A percentile compares a stretch with the other conserved stretches of the same genome.
phyloP scores from a whole-genome alignment of 64 coral and sea anemone species.

The Astreopora myriophthalma region DNA sequence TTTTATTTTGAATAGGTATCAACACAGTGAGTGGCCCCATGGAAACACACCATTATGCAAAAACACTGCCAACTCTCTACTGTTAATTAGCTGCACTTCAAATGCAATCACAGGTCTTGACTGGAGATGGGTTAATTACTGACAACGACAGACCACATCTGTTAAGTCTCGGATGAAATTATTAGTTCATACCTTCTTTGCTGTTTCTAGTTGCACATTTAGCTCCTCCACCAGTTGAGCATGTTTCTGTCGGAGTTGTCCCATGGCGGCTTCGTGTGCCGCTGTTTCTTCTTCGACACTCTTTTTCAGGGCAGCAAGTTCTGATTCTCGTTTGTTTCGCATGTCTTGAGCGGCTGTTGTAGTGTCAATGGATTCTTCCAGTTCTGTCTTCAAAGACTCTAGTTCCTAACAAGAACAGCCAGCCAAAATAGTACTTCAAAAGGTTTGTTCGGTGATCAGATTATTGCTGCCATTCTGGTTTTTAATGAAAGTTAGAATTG shows the following conservation, averaged over 20 bases:
- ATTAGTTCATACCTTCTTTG: conserved; percentile 74
- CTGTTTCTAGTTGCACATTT: conserved; percentile 86
- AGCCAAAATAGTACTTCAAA: background rate
- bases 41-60: no score
- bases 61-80: no score
- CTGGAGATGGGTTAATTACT: no score
- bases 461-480: no score
- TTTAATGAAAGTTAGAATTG: background rate
- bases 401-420: conserved; percentile 71
- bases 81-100: no score
- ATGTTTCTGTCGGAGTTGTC: conserved; percentile 89
- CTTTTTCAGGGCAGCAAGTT: conserved; percentile 87
- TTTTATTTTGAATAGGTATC: no score
- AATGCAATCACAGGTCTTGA: no score
- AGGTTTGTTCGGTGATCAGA: no score
- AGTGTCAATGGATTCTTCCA: conserved; percentile 98
- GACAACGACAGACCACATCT: no score
- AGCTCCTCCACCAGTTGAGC: conserved; percentile 86
- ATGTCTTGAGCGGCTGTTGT: conserved; percentile 81
- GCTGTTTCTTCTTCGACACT: conserved; percentile 88
- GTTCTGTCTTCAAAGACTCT: conserved; percentile 84
- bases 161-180: no score
- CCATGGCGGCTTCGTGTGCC: conserved; percentile 88
- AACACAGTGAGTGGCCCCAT: no score
- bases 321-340: conserved; percentile 84